Conservation (phyloP, 2,888 invertebrate genomes). For the Tetragonisca angustula region DNA sequence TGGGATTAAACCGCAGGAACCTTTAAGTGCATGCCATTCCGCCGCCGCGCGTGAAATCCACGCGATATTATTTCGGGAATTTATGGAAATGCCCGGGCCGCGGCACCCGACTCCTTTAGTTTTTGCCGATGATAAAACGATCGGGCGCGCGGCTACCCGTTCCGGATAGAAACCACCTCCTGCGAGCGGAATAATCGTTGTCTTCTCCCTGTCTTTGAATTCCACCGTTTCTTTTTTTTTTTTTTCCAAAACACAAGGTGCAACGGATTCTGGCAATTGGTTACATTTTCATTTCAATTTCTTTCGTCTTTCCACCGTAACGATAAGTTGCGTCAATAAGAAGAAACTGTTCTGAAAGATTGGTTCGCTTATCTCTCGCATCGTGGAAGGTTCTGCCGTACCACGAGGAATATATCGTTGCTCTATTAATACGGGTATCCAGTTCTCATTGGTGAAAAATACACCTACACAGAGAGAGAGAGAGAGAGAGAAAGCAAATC, state of each 20-base stretch:
- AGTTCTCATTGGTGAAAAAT: background rate
- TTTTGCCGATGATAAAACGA: constrained; percentile 28
- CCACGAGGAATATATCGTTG: background rate
- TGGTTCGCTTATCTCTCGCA: background rate
- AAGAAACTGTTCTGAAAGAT: no score
- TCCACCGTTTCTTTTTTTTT: background rate
- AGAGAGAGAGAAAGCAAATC: background rate
- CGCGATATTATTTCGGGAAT: constrained; percentile 54
- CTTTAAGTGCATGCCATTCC: constrained; percentile 56
- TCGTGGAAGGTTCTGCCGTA: background rate
- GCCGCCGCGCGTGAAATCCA: constrained; percentile 43
- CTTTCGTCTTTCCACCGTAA: no score
- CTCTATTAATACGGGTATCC: background rate
- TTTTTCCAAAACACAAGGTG: no score
- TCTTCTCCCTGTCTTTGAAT: background rate
- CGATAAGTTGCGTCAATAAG: no score
- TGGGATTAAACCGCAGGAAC: constrained; percentile 73
- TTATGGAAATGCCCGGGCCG: constrained; percentile 40
- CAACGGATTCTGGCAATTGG: no score
- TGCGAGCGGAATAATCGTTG: background rate
- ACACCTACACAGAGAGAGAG: background rate
- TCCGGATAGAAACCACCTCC: background rate
- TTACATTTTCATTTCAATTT: no score
- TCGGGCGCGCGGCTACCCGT: background rate
- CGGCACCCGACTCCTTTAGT: constrained; percentile 2